A percentile compares a stretch with the other conserved stretches of the same genome.
phyloP scores from a whole-genome alignment of 2,113 vertebrate genomes.

The Neolamprologus caudopunctatus region DNA sequence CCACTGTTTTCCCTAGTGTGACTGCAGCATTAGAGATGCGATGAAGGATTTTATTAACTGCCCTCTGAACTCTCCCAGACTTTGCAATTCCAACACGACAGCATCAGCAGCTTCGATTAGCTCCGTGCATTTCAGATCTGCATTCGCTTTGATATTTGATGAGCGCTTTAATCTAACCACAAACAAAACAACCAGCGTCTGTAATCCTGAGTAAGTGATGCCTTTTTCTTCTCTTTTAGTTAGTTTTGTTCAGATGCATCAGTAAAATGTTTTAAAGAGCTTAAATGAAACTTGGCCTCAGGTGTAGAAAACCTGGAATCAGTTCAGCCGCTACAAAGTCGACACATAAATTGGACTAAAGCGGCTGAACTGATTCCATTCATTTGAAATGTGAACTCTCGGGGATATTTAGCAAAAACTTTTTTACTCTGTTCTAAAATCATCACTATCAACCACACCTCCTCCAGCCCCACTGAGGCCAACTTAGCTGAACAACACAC shows the following conservation, averaged over 20 bases:
- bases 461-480: not conserved
- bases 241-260: not conserved
- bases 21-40: not conserved
- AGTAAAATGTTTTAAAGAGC: not conserved
- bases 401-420: not conserved
- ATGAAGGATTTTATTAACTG: not conserved
- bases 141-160: not conserved
- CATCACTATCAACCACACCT: not conserved
- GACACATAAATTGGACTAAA: not conserved
- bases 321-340: not conserved
- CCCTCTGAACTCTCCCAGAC: not conserved
- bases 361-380: not conserved
- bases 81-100: no score
- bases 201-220: not conserved
- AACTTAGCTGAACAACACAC: not conserved
- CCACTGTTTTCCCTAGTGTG: not conserved
- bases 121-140: not conserved
- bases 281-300: not conserved
- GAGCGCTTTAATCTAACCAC: not conserved
- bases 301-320: not conserved
- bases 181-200: not conserved
- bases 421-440: not conserved
- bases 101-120: not conserved
- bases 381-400: not conserved
- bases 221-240: not conserved